Base-by-base conservation (phyloP, 2,797 vertebrate species). In the Graptemys geographica region DNA sequence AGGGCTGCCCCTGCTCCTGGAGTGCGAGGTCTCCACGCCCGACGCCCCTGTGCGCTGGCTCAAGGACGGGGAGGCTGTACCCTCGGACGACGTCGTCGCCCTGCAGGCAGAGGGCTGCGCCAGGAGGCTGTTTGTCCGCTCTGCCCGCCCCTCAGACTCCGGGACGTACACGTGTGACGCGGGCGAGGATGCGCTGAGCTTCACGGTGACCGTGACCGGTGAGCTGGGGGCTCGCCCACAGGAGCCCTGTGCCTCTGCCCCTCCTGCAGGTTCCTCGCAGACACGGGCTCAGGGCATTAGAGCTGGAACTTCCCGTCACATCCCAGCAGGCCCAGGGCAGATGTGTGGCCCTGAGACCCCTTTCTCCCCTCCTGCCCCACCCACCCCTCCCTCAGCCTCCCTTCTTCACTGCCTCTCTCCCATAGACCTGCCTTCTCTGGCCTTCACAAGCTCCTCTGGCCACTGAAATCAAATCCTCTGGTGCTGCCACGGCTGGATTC, bases 131-230 rank as follows among this genome's bases (percentile, higher is more conserved):
- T 98, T 97, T 33, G 97, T 99, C 79, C 90, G 97, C 0, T 94
- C 98, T 6, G 97, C 98, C 31, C 74, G 94, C 16, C 98, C 98
- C 1, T 96, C 97, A 0, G 98, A 99, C 13, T 96, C 98, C 0
- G 99, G 99, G 87, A 97, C 96, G 2, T 99, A 99, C 91, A 99
- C 98, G 1, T 99, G 99, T 2, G 98, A 98, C 5, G 98, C 98
- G 0, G 98, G 98, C 92, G 98, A 99, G 0, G 96, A 98, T 81
- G 95, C 98, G 0, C 87, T 98, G 95, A 98, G 98, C 96, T 99
- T 99, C 98, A 99, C 98, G 52, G 99, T 99, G 95, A 98, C 97
- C 0, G 94, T 99, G 96, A 98, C 98, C 97, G 99, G 99, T 99
- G 87, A 96, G 97, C 37, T 47, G 88, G 41, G 49, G 85, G 37